Conservation (phyloP, 2,113 vertebrate species). For the Conger conger region DNA sequence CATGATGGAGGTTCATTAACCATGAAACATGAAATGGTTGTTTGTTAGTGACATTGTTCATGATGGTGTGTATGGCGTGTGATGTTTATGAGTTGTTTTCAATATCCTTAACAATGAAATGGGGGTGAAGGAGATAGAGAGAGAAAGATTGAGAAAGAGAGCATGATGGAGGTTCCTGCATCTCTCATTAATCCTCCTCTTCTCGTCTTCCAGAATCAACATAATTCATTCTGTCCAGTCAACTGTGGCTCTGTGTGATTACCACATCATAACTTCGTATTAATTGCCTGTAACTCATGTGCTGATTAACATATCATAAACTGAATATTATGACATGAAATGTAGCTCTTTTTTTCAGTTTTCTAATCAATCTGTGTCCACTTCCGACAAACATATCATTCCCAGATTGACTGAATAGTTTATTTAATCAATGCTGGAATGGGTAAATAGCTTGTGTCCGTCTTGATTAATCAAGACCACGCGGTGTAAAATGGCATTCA, state of each 20-base stretch:
- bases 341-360: neutral
- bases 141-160: neutral
- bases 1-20: too few species aligned
- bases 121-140: neutral
- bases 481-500: neutral
- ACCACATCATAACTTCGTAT: neutral
- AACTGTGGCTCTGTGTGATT: neutral
- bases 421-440: neutral
- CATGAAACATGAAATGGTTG: too few species aligned
- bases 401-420: neutral
- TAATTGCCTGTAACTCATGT: neutral
- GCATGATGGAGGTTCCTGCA: neutral
- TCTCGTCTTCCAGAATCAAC: neutral
- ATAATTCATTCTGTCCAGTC: neutral
- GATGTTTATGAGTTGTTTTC: neutral
- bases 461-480: neutral
- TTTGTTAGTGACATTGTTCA: neutral
- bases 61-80: neutral
- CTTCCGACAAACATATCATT: neutral
- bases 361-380: neutral
- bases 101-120: too few species aligned
- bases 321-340: neutral
- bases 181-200: neutral
- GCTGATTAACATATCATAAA: conserved; percentile 1
- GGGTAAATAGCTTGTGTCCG: neutral